Conservation (phyloP, 2,113 vertebrate genomes). For the Otolemur garnettii region DNA sequence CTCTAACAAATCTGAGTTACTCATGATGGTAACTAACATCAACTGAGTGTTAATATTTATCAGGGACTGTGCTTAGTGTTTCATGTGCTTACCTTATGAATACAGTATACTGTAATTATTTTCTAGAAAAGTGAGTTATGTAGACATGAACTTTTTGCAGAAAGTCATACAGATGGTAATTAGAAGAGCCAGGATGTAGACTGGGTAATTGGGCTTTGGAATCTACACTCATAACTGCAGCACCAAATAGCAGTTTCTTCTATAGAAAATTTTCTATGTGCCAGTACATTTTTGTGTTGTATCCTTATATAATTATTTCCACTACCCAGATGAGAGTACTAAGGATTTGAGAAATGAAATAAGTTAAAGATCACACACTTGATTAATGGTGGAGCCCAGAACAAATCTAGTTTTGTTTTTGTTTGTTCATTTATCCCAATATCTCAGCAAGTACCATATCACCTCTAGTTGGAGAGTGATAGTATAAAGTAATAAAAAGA, state of each 20-base stretch:
- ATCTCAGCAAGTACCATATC: background rate
- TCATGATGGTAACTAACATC: background rate
- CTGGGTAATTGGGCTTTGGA: background rate
- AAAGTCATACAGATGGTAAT: background rate
- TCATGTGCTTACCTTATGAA: background rate
- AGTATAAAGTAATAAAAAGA: background rate
- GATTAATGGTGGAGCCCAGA: background rate
- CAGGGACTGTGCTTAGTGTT: background rate
- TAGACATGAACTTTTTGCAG: background rate
- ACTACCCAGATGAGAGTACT: conserved; percentile 2
- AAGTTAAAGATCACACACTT: background rate
- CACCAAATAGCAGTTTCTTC: background rate
- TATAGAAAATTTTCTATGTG: background rate
- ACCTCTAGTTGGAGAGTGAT: background rate
- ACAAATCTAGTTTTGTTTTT: background rate
- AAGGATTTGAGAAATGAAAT: conserved; percentile 39
- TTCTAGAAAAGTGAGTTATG: conserved; percentile 10
- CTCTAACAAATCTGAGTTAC: conserved; percentile 18
- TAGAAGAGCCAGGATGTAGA: background rate
- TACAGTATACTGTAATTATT: background rate
- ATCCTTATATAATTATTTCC: background rate
- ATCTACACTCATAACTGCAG: background rate
- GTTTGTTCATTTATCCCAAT: background rate
- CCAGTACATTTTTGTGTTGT: background rate
- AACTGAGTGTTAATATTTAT: background rate